A percentile compares a stretch with the other conserved stretches of the same genome.
Conservation (phyloP, 2,888 invertebrate genomes). For the Agrotis puta region DNA sequence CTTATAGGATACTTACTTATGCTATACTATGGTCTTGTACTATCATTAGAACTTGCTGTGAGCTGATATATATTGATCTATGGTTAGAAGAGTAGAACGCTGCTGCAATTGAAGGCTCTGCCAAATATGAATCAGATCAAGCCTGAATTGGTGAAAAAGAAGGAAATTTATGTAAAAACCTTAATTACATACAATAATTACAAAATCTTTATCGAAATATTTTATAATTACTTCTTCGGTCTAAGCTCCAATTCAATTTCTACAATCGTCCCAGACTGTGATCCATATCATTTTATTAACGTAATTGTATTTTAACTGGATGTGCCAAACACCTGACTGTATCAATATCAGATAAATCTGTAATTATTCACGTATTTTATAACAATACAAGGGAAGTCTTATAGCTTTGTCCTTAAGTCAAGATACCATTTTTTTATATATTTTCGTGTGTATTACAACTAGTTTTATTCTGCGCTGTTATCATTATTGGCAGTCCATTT, state of each 20-base stretch:
- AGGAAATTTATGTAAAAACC: neutral
- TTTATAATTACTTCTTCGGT: neutral
- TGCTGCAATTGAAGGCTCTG: no score
- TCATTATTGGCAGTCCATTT: no score
- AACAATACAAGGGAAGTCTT: slow-evolving; percentile 1
- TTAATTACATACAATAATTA: neutral
- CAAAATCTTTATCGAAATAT: neutral
- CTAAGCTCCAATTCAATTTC: slow-evolving; percentile 4
- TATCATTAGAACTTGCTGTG: neutral
- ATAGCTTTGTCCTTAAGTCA: neutral
- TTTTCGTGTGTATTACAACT: no score
- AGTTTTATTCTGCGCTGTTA: no score
- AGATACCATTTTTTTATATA: neutral
- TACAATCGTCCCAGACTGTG: slow-evolving; percentile 3
- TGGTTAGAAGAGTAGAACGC: no score
- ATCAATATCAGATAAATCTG: slow-evolving; percentile 27
- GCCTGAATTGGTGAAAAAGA: neutral
- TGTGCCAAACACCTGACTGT: neutral
- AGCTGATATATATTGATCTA: no score
- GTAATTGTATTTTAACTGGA: slow-evolving; percentile 28
- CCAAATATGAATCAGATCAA: neutral
- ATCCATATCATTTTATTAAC: slow-evolving; percentile 39
- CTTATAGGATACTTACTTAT: neutral
- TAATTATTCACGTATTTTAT: slow-evolving; percentile 23
- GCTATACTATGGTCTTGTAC: neutral